Conservation (phyloP, 2,888 invertebrate genomes). For the Eupelmus urozonus region DNA sequence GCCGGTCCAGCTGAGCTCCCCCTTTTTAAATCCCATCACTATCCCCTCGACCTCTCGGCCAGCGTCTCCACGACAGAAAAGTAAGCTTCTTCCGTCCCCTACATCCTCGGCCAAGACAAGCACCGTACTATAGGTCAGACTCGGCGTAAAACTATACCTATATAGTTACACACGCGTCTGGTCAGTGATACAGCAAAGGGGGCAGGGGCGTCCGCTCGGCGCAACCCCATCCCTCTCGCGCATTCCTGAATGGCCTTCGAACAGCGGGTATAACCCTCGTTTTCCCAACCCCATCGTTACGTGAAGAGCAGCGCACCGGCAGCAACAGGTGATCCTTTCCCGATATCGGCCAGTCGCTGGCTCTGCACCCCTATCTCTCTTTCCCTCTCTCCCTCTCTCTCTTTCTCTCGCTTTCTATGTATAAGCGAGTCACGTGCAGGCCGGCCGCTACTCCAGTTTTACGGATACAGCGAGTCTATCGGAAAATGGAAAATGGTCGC, state of each 20-base stretch:
- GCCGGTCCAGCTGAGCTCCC: conserved; percentile 18
- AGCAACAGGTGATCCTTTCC: conserved; percentile 77
- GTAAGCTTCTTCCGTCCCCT: not conserved
- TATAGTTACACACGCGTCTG: too few species aligned
- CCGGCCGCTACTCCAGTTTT: conserved; percentile 26
- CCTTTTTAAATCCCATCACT: conserved; percentile 36
- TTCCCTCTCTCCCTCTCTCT: too few species aligned
- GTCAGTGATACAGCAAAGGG: too few species aligned
- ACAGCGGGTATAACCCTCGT: conserved; percentile 61
- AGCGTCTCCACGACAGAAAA: not conserved
- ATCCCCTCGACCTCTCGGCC: not conserved
- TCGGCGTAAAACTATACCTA: too few species aligned
- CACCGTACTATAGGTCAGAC: too few species aligned
- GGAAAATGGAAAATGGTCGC: conserved; percentile 49
- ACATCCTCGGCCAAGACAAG: conserved; percentile 6
- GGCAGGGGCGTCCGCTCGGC: too few species aligned
- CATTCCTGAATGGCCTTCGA: conserved; percentile 75
- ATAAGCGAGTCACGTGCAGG: conserved; percentile 19
- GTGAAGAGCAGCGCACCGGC: conserved; percentile 59
- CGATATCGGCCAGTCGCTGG: conserved; percentile 70
- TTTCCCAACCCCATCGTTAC: conserved; percentile 74
- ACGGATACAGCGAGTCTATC: conserved; percentile 37
- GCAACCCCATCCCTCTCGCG: conserved; percentile 63
- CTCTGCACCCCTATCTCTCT: not conserved
- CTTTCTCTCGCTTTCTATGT: too few species aligned